Evolutionary conservation across 1,140 invertebrate genomes (phyloP).

Genomic region (Heliconius hewitsoni): DNA sequence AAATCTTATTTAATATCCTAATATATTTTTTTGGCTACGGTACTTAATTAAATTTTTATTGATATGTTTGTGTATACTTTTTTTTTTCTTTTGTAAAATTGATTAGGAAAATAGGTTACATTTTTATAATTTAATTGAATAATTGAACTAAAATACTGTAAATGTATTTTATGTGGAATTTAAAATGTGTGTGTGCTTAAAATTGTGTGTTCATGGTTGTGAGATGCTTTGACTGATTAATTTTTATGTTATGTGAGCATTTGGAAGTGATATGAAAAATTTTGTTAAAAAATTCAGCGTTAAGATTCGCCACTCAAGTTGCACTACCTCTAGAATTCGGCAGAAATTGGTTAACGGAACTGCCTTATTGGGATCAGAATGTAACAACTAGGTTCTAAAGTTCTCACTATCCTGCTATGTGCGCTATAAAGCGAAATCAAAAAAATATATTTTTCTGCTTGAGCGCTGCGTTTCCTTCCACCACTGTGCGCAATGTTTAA

Average conservation of each 20-base stretch:
- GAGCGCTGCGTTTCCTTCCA: no score
- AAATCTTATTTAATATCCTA: background rate
- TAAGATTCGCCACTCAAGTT: background rate
- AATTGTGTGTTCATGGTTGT: constrained; percentile 1
- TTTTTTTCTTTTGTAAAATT: background rate
- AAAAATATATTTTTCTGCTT: no score
- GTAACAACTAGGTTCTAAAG: no score
- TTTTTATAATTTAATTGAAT: background rate
- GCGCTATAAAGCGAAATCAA: no score
- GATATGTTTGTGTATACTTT: background rate
- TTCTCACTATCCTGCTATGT: no score
- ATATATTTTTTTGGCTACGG: background rate
- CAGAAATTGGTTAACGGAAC: no score
- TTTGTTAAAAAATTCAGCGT: background rate
- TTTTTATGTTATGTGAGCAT: background rate
- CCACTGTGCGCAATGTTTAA: no score
- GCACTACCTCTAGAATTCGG: background rate
- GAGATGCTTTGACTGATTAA: constrained; percentile 1
- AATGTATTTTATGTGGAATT: background rate
- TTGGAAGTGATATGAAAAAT: background rate
- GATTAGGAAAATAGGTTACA: background rate
- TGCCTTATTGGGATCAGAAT: no score
- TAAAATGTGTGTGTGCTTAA: background rate
- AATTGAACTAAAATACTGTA: background rate
- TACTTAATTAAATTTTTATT: background rate